phyloP scores from a whole-genome alignment of 2,797 vertebrate genomes.

The Sebastes nivosus region DNA sequence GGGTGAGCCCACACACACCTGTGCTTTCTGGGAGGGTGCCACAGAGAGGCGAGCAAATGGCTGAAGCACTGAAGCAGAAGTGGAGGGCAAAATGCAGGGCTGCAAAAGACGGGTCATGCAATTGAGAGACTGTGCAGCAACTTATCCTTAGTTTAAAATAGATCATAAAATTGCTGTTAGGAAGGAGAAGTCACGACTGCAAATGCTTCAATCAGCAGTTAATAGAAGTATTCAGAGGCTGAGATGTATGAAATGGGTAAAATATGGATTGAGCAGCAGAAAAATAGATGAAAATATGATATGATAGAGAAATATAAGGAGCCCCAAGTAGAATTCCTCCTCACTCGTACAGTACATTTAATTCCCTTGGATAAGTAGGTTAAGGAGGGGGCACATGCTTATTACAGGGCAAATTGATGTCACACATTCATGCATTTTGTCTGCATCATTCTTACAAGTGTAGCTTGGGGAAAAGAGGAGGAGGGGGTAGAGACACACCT shows the following conservation, averaged over 20 bases:
- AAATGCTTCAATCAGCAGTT: neutral
- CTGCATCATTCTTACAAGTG: neutral
- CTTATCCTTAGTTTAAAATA: neutral
- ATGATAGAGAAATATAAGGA: neutral
- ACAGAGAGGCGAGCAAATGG: constrained; percentile 21
- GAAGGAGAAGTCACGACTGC: neutral
- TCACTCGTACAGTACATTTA: neutral
- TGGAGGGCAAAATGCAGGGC: constrained; percentile 14
- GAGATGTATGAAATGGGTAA: neutral
- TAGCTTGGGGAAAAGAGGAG: neutral
- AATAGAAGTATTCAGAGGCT: neutral
- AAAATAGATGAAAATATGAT: neutral
- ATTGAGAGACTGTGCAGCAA: neutral
- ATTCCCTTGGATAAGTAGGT: neutral
- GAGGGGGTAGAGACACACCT: neutral
- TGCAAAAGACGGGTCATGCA: neutral
- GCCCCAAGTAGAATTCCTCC: neutral
- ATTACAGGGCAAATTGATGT: neutral
- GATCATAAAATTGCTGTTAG: neutral
- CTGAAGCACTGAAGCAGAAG: constrained; percentile 31
- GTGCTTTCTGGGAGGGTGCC: constrained; percentile 64
- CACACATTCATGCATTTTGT: neutral
- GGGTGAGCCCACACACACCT: constrained; percentile 65
- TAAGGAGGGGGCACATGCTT: neutral
- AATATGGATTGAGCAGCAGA: neutral